Base-by-base conservation (phyloP, 2,797 vertebrate genomes). In the Cuniculus paca region DNA sequence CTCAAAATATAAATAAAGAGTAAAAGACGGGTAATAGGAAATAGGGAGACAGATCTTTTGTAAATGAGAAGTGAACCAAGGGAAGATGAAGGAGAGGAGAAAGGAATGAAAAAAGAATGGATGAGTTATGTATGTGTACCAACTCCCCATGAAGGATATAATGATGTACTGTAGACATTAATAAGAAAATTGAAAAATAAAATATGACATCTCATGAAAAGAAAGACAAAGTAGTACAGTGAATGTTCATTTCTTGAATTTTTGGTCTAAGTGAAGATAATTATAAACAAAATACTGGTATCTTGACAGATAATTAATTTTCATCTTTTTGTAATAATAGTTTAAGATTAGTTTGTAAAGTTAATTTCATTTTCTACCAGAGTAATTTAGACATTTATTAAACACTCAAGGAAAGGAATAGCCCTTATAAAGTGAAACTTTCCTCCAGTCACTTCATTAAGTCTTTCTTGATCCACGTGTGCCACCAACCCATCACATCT, bases 251-350 rank as follows among this genome's bases (percentile, higher is more conserved):
- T 94, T 79, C 50, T 84, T 74, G 74, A 34, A 74, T 28, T 61
- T 95, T 63, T 94, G 63, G 88, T 92, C 8, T 63, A 72, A 88
- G 34, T 88, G 39, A 91, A 84, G 54, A 31, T 48, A 70, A 70
- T 39, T 39, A 70, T 36, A 70, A 68, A 36, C 36, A 70, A 28
- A 31, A 39, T 39, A 48, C 61, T 56, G 81, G 31, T 5, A 78
- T 78, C 54, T 79, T 91, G 78, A 61, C 31, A 84, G 68, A 42
- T n/a, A 79, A 92, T 80, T 88, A 24, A 88, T 80, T 81, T 75
- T 65, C 17, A 63, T 52, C 72, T 84, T 93, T 85, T 84, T 90
- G 16, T 86, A 34, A 45, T 84, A 93, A 17, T 72, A 56, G 81
- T 87, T 24, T 87, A 28, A 80, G 14, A 24, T 39, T 39, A 70